Conservation (phyloP, 2,797 vertebrate species). For the Gambusia yucatana region DNA sequence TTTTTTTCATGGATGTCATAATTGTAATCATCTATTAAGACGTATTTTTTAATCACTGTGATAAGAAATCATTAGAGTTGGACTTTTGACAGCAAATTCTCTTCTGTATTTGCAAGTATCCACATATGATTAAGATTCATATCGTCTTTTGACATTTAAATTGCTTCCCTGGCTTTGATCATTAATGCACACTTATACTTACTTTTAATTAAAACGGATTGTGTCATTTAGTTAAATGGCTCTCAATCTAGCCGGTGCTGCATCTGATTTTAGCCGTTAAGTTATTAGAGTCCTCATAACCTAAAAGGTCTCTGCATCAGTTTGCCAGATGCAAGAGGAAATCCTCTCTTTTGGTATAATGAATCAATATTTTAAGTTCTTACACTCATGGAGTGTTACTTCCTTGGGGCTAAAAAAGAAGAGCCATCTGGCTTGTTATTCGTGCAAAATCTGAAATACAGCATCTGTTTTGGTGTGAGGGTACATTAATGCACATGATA, state of each 20-base stretch:
- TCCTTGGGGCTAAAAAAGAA: neutral
- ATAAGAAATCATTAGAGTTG: neutral
- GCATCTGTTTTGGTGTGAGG: conserved; percentile 6
- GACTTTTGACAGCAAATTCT: neutral
- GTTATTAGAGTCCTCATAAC: neutral
- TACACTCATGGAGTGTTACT: neutral
- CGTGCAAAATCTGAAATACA: neutral
- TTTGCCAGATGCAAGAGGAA: neutral
- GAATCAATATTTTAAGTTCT: neutral
- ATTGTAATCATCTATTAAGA: neutral
- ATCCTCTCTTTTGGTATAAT: neutral
- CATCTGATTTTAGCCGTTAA: neutral
- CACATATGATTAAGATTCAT: neutral
- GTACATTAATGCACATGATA: neutral
- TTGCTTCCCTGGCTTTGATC: neutral
- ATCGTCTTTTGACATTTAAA: neutral
- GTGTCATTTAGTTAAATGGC: neutral
- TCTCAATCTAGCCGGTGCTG: neutral
- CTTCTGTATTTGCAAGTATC: neutral
- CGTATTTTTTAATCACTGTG: neutral
- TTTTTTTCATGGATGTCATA: neutral
- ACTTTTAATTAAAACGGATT: neutral
- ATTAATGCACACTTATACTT: neutral
- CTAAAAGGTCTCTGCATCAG: neutral
- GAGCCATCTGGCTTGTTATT: conserved; percentile 16